Conservation (phyloP, 2,888 invertebrate genomes). For the Anorthoa munda region DNA sequence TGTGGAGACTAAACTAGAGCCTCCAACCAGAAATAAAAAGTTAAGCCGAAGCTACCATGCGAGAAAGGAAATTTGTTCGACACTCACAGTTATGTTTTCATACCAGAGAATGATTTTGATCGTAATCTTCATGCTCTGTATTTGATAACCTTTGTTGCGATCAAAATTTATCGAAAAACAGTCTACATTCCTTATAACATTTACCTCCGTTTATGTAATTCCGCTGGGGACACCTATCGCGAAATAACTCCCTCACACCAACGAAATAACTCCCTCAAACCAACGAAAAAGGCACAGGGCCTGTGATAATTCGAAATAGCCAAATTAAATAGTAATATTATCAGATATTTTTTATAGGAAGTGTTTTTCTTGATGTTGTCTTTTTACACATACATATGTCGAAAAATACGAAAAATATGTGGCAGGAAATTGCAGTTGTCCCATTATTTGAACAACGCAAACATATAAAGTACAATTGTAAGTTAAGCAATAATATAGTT, state of each 20-base stretch:
- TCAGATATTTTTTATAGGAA: constrained; percentile 47
- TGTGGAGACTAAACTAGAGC: too few species aligned
- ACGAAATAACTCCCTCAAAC: not conserved
- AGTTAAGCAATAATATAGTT: not conserved
- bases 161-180: constrained; percentile 1
- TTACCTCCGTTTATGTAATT: not conserved
- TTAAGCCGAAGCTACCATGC: too few species aligned
- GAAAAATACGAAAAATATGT: not conserved
- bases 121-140: not conserved
- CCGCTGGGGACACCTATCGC: constrained; percentile 16
- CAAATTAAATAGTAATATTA: constrained; percentile 32
- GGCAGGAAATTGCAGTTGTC: not conserved
- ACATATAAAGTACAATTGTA: not conserved
- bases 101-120: not conserved
- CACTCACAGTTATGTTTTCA: not conserved
- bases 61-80: too few species aligned
- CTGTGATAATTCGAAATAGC: constrained; percentile 41
- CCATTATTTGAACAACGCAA: not conserved
- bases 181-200: not conserved
- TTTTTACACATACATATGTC: not conserved
- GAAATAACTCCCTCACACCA: not conserved
- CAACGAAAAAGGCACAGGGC: too few species aligned
- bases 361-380: constrained; percentile 16
- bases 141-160: not conserved
- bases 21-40: too few species aligned